Conservation (phyloP, 1,140 invertebrate genomes). For the Neotoxoptera formosana region DNA sequence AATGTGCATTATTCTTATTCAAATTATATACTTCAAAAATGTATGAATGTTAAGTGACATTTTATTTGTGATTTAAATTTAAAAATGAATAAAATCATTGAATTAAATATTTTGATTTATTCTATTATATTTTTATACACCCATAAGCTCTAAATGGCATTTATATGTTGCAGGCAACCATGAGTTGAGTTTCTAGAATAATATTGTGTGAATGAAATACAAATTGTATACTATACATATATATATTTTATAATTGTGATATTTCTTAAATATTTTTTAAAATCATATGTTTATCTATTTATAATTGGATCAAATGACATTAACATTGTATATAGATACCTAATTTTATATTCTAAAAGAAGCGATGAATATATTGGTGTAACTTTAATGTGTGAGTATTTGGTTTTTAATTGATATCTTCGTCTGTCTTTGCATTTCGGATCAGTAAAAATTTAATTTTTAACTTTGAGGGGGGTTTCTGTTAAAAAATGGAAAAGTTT, state of each 20-base stretch:
- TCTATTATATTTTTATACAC: background rate
- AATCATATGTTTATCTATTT: background rate
- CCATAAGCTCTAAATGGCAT: background rate
- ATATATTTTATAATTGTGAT: background rate
- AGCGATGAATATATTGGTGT: background rate
- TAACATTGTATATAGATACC: background rate
- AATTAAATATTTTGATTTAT: conserved; percentile 20
- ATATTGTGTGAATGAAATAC: background rate
- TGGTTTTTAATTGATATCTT: background rate
- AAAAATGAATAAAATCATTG: conserved; percentile 9
- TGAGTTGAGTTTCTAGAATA: background rate
- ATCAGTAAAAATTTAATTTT: background rate
- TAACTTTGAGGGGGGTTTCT: background rate
- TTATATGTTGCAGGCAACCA: background rate
- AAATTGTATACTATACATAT: background rate
- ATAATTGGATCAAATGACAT: background rate
- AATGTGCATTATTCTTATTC: background rate
- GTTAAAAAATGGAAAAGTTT: background rate
- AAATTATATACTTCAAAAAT: background rate
- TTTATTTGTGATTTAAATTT: conserved; percentile 14
- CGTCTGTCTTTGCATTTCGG: background rate
- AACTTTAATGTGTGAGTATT: background rate
- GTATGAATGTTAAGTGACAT: conserved; percentile 1
- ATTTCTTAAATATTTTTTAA: background rate
- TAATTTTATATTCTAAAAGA: background rate